Conservation (phyloP, 2,797 vertebrate species). For the Tokudaia tokunoshimensis region DNA sequence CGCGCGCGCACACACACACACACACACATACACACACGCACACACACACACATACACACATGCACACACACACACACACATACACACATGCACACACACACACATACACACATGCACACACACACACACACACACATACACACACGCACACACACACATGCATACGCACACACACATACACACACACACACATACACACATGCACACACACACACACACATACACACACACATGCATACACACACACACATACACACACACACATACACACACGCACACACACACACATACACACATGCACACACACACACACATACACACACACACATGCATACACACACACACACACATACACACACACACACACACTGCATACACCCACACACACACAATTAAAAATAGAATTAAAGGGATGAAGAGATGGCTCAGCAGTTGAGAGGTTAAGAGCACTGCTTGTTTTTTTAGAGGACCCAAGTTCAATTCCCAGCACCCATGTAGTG, state of each 20-base stretch:
- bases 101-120: too few relatives aligned
- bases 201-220: background rate
- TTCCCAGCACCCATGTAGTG: background rate
- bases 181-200: too few relatives aligned
- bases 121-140: background rate
- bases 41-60: background rate
- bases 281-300: background rate
- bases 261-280: background rate
- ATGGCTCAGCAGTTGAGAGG: background rate
- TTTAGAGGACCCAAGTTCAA: background rate
- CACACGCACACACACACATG: background rate
- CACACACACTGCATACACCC: background rate
- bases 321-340: background rate
- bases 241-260: background rate
- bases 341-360: background rate
- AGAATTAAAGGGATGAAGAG: too few relatives aligned
- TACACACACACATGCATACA: background rate
- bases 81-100: too few relatives aligned
- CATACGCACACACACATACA: too few relatives aligned
- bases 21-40: background rate
- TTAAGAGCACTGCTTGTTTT: background rate
- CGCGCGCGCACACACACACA: background rate
- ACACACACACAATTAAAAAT: background rate
- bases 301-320: background rate
- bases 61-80: too few relatives aligned